Evolutionary conservation across 2,113 vertebrate species (phyloP).

Genomic region (Merops nubicus): DNA sequence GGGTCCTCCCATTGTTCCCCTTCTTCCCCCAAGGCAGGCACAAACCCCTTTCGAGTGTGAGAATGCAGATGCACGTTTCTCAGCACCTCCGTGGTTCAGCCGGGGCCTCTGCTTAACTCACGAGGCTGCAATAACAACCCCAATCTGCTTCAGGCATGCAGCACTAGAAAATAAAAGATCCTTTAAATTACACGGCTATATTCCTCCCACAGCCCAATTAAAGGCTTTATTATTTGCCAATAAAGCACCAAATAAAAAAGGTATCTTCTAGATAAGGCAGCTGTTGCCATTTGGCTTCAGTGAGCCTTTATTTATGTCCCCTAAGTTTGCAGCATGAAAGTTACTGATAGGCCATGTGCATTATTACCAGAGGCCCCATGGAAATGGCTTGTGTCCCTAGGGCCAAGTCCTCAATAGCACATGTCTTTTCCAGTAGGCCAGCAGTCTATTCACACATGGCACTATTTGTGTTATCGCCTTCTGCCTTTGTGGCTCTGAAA

Average conservation of each 20-base stretch:
- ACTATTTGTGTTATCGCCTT: background rate
- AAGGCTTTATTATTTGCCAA: conserved; percentile 75
- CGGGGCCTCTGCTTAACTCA: conserved; percentile 25
- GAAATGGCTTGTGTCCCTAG: background rate
- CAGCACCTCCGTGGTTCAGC: conserved; percentile 5
- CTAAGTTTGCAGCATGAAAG: conserved; percentile 27
- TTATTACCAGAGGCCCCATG: conserved; percentile 35
- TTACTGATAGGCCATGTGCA: conserved; percentile 45
- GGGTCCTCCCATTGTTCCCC: background rate
- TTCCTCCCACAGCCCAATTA: conserved; percentile 70
- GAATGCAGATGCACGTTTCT: conserved; percentile 45
- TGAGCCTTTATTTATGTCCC: conserved; percentile 31
- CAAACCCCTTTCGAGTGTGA: background rate
- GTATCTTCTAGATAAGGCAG: conserved; percentile 65
- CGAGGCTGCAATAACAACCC: conserved; percentile 37
- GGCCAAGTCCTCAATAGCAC: background rate
- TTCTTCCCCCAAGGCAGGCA: background rate
- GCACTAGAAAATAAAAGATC: conserved; percentile 70
- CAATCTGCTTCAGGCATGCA: conserved; percentile 65
- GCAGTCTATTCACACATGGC: fast-evolving
- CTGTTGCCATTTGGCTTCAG: conserved; percentile 48
- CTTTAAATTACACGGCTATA: conserved; percentile 69
- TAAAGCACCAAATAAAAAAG: conserved; percentile 69
- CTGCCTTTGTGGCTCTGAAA: background rate
- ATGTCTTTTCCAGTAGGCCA: background rate